Evolutionary conservation across 2,113 vertebrate species (phyloP).

Genomic region (Rhinolophus sinicus): DNA sequence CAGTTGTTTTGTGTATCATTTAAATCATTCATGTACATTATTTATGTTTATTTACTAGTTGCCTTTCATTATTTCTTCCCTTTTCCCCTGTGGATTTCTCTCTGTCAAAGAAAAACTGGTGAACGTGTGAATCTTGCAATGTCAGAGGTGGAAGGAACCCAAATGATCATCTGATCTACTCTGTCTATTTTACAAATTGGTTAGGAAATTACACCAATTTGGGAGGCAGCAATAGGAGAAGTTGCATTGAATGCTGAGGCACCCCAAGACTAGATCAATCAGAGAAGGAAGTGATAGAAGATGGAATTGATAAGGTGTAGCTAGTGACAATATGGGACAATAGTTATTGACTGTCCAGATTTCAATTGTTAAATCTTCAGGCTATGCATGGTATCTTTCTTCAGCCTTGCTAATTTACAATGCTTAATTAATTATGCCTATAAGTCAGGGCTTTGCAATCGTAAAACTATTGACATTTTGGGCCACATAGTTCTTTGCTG

Average conservation of each 20-base stretch:
- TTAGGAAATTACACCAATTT: background rate
- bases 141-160: background rate
- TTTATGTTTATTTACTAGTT: conserved; percentile 31
- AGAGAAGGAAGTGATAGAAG: background rate
- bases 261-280: background rate
- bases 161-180: background rate
- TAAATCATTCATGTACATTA: background rate
- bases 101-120: background rate
- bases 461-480: background rate
- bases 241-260: background rate
- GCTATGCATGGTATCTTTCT: background rate
- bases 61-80: background rate
- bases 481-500: background rate
- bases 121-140: background rate
- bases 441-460: background rate
- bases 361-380: background rate
- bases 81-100: background rate
- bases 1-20: background rate
- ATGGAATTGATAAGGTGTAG: background rate
- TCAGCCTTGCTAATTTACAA: background rate
- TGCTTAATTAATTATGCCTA: background rate
- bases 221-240: background rate
- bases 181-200: background rate
- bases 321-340: background rate
- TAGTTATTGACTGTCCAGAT: background rate